These are phyloP conservation scores for Spialia ferax DNA, from an alignment of 2,888 invertebrate species.

Conservation along the genomic window DNA sequence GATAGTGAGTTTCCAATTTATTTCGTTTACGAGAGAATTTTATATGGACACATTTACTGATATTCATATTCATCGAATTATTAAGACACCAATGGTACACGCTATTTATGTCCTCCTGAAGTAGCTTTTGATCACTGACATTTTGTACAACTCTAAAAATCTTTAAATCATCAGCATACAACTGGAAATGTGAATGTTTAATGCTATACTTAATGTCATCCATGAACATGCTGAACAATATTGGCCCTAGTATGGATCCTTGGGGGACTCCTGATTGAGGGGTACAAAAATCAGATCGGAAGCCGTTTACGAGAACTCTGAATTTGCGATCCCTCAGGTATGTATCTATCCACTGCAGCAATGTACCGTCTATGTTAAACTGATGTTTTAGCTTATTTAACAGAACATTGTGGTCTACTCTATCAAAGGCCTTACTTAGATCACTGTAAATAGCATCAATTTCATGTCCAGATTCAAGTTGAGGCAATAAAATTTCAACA, in stretches of 20 bases:
- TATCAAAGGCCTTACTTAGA: conserved; percentile 13
- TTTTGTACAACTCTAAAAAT: conserved; percentile 9
- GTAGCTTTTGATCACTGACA: neutral
- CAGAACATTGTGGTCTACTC: conserved; percentile 8
- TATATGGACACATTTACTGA: conserved; percentile 8
- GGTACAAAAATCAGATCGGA: neutral
- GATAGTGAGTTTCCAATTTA: neutral
- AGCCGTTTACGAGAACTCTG: conserved; percentile 1
- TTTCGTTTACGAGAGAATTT: conserved; percentile 15
- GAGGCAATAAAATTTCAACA: conserved; percentile 2
- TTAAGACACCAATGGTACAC: neutral
- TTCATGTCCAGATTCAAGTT: neutral
- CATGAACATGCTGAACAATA: conserved; percentile 7
- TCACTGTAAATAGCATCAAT: neutral
- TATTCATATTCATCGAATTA: neutral
- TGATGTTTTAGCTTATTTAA: conserved; percentile 11
- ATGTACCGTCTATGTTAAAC: conserved; percentile 1
- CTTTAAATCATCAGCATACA: conserved; percentile 17
- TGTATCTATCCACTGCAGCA: conserved; percentile 5
- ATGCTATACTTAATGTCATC: conserved; percentile 19
- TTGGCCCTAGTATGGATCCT: conserved; percentile 24
- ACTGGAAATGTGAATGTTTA: conserved; percentile 3
- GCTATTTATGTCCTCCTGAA: conserved; percentile 3
- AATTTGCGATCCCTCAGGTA: conserved; percentile 15
- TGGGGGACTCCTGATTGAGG: neutral